Base-by-base conservation (phyloP, 2,888 invertebrate species). In the Hartigia nigra region DNA sequence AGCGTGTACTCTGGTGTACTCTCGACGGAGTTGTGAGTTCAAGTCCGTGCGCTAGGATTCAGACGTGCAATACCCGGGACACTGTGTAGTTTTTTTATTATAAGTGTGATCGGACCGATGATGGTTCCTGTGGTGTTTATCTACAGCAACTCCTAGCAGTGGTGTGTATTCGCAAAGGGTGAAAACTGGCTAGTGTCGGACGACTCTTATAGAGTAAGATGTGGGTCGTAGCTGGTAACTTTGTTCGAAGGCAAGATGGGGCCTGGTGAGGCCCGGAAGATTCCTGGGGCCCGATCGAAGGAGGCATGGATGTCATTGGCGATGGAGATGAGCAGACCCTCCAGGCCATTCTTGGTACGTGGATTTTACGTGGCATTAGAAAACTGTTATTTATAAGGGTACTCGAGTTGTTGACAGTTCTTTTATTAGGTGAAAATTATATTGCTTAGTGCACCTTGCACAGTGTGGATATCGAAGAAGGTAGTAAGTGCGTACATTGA, bases 321-420 rank as follows among this genome's bases (percentile, higher is more conserved):
- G 90, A 91, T 86, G 91, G 91, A 83, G 91, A 91, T 86, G 92
- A 92, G 86, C 91, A 91, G 86, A 91, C 92, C 88, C 91, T 92
- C 87, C 92, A 91, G 89, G 92, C 91, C 87, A 92, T 91, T 88
- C 91, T 92, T 86, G 92, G 92, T 91, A 82, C 90, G 90, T 88
- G 55, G 23, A 55, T 9, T 55, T 55, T 23, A 23, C 2, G 14
- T 55, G 55, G 9, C 2, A 55, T 55, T 23, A 23, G 23, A 55
- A 23, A 23, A 55, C 55, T 55, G 9, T 23, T 23, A 23, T 55
- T 55, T 55, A 55, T 55, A 23, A 55, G 55, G 55, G 9, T 55
- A 9, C 9, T 9, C 23, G 55, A 55, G 9, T 23, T 55, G 55
- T 55, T 55, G 55, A 55, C 55, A 55, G 55, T 23, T 55, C 55